phyloP scores from a whole-genome alignment of 2,113 vertebrate genomes.

The Ceuthmochares aereus region DNA sequence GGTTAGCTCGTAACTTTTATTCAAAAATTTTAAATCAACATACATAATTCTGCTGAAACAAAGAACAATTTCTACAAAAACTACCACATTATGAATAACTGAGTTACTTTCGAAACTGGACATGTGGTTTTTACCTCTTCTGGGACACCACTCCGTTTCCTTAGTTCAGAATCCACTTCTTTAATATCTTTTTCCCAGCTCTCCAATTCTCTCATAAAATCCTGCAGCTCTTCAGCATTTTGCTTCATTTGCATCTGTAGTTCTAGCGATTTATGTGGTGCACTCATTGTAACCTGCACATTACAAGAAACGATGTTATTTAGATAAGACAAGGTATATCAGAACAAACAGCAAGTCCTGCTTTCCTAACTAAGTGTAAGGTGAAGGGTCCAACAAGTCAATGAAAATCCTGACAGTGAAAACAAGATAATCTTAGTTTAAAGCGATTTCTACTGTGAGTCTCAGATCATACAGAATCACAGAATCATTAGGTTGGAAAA shows the following conservation, averaged over 20 bases:
- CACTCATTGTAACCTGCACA: constrained; percentile 77
- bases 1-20: not conserved
- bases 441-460: not conserved
- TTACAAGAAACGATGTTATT: accelerated
- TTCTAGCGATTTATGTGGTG: constrained; percentile 86
- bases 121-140: constrained; percentile 70
- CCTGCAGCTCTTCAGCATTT: constrained; percentile 92
- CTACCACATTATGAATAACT: not conserved
- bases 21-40: not conserved
- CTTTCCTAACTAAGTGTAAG: not conserved
- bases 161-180: constrained; percentile 87
- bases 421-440: not conserved
- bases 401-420: not conserved
- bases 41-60: not conserved
- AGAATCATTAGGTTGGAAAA: not conserved
- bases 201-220: constrained; percentile 91
- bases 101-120: not conserved
- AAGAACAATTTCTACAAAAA: not conserved
- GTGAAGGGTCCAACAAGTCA: not conserved
- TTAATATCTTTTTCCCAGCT: constrained; percentile 95
- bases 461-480: not conserved
- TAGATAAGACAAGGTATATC: not conserved
- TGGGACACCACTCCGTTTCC: constrained; percentile 67
- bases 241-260: constrained; percentile 92
- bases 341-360: not conserved